Evolutionary conservation across 2,797 vertebrate genomes (phyloP), one percentile per base, ranked within the genome.

Genomic region (Chrysolophus pictus): DNA sequence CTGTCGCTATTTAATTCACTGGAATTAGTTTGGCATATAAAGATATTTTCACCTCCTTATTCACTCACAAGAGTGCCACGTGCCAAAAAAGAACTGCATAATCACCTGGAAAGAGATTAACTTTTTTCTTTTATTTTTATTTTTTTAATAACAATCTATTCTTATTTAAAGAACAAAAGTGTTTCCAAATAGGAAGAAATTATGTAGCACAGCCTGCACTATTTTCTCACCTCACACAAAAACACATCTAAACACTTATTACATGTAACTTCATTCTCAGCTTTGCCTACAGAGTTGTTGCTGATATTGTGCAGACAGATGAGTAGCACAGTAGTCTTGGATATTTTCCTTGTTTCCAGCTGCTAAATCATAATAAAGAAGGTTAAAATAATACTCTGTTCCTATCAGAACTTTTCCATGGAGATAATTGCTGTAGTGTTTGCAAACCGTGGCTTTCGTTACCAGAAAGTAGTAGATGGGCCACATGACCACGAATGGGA

Each of bases 151-250:
- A 77, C 19, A 51, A 65, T 11, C 9, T 47, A 5, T 46, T n/a
- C 16, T 82, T 47, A 37, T 68, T 94, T 80, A 46, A 44, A n/a
- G 18, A 80, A 44, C 42, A 71, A 41, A 77, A 80, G 1, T 4
- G 59, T 74, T 63, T 72, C 29, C 42, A 90, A 75, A 65, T 23
- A 56, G 22, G 23, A 88, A 18, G 29, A 49, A 56, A 26, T 29
- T 41, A 74, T 8, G 16, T 74, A 47, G 31, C 29, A 65, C 10
- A 76, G 14, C 31, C 75, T 80, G 55, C 3, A 3, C 7, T 59
- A 5, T 75, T 91, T 90, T 87, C 64, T 91, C 75, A 87, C 75
- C 58, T 93, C 60, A 14, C 31, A 68, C 71, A 41, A 87, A 91
- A 82, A 87, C 2, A 5, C 26, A 31, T 41, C 84, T 46, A 42